A percentile compares a stretch with the other conserved stretches of the same genome.
phyloP scores from a whole-genome alignment of 2,888 invertebrate genomes.

The Vesta saturnalis region DNA sequence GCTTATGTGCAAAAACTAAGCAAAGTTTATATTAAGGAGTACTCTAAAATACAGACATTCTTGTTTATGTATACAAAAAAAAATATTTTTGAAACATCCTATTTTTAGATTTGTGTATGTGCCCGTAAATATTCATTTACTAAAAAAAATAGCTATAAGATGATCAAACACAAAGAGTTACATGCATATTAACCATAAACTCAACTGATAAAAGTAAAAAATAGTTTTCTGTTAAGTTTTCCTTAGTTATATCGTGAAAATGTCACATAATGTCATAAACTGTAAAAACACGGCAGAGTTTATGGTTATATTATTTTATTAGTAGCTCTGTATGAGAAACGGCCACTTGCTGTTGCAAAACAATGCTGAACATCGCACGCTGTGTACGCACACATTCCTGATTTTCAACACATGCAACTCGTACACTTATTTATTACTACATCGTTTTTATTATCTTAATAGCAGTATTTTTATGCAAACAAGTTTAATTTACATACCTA shows the following conservation, averaged over 20 bases:
- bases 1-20: too few species aligned
- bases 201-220: background rate
- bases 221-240: constrained; percentile 1
- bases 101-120: too few species aligned
- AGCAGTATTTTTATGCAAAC: constrained; percentile 36
- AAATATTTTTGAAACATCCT: too few species aligned
- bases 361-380: constrained; percentile 46
- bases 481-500: constrained; percentile 32
- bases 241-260: constrained; percentile 15
- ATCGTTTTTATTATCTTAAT: constrained; percentile 43
- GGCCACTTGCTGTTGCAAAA: constrained; percentile 42
- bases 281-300: constrained; percentile 35
- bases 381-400: constrained; percentile 45
- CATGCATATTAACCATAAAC: constrained; percentile 4
- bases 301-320: constrained; percentile 49
- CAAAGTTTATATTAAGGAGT: too few species aligned
- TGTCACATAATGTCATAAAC: constrained; percentile 18
- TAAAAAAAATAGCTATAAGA: too few species aligned
- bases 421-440: constrained; percentile 48
- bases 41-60: too few species aligned
- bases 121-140: too few species aligned
- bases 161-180: background rate
- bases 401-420: constrained; percentile 48
- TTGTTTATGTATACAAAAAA: too few species aligned
- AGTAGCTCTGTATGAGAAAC: constrained; percentile 43